Evolutionary conservation across 2,888 invertebrate genomes (phyloP).

Genomic region (Bhutanitis thaidina): DNA sequence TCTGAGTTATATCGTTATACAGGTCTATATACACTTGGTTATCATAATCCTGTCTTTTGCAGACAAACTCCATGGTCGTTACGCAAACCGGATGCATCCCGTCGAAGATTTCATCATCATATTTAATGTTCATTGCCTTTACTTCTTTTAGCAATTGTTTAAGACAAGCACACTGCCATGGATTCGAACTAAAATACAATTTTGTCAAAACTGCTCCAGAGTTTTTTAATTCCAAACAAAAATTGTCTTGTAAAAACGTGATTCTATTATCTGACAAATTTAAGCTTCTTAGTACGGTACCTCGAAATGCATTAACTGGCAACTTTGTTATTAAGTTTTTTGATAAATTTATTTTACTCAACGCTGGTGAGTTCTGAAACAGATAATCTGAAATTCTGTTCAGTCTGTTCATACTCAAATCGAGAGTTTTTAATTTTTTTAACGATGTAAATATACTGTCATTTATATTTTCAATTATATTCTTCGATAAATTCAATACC

Average conservation of each 20-base stretch:
- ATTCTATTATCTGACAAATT: conserved; percentile 57
- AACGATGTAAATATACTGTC: conserved; percentile 44
- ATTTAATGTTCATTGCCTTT: conserved; percentile 44
- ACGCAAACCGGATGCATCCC: conserved; percentile 55
- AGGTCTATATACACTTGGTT: conserved; percentile 11
- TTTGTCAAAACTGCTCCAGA: conserved; percentile 48
- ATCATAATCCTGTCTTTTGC: conserved; percentile 43
- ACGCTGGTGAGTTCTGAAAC: conserved; percentile 42
- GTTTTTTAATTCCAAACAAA: conserved; percentile 55
- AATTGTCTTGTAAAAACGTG: conserved; percentile 57
- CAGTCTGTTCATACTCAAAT: conserved; percentile 48
- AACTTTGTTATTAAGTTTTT: conserved; percentile 50
- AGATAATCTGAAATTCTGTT: conserved; percentile 44
- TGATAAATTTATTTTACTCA: conserved; percentile 50
- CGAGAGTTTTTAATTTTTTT: conserved; percentile 44
- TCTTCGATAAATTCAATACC: conserved; percentile 47
- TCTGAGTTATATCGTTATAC: conserved; percentile 2
- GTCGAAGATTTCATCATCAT: conserved; percentile 46
- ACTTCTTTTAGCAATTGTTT: conserved; percentile 54
- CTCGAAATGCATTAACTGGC: conserved; percentile 52
- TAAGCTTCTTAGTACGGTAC: conserved; percentile 47
- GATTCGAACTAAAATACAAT: conserved; percentile 59
- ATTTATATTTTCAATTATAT: conserved; percentile 44
- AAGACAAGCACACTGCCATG: conserved; percentile 66
- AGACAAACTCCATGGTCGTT: conserved; percentile 41